These are phyloP conservation scores for Calcarius ornatus DNA, from an alignment of 2,113 vertebrate species.

Conservation along the genomic window DNA sequence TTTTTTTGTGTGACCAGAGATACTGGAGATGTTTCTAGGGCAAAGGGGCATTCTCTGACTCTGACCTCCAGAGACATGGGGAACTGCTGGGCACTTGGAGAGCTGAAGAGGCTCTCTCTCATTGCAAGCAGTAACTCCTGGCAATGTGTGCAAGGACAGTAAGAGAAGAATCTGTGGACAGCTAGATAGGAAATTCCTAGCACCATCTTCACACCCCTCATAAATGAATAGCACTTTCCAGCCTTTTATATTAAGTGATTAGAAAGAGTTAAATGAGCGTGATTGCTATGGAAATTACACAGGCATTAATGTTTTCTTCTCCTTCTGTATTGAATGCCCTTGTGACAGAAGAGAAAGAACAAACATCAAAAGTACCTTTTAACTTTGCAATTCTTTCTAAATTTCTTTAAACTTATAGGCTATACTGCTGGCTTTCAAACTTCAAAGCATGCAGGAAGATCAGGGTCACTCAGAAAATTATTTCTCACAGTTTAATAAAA, in stretches of 20 bases:
- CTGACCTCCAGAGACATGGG: fast-evolving
- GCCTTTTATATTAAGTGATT: conserved; percentile 12
- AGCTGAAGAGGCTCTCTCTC: background rate
- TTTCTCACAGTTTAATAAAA: conserved; percentile 79
- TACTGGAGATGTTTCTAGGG: background rate
- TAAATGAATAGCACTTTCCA: background rate
- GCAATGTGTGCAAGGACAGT: background rate
- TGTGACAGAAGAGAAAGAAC: conserved; percentile 78
- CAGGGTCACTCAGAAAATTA: conserved; percentile 77
- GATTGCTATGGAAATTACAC: conserved; percentile 70
- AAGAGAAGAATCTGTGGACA: background rate
- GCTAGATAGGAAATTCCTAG: background rate
- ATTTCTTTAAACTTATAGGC: conserved; percentile 83
- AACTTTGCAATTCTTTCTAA: conserved; percentile 81
- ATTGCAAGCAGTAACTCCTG: background rate
- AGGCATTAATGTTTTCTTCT: conserved; percentile 72
- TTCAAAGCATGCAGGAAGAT: conserved; percentile 78
- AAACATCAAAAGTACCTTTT: conserved; percentile 85
- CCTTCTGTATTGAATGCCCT: conserved; percentile 72
- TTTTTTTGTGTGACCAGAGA: background rate
- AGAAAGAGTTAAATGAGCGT: conserved; percentile 74
- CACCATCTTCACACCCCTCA: background rate
- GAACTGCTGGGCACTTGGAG: background rate
- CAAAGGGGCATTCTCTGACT: background rate
- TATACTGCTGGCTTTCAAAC: conserved; percentile 78